phyloP scores from a whole-genome alignment of 2,797 vertebrate genomes.

The Myoxocephalus aenaeus region DNA sequence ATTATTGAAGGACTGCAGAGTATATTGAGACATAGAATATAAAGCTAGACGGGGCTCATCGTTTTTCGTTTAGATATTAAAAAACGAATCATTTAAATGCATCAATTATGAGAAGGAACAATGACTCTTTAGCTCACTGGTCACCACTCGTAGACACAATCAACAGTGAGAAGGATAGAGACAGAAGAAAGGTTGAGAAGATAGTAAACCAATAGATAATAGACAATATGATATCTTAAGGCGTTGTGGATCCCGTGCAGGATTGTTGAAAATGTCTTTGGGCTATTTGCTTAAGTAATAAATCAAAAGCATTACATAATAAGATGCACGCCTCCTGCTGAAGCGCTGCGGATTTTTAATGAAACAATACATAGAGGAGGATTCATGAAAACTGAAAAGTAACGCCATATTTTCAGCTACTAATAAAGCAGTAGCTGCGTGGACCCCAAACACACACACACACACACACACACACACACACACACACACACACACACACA shows the following conservation, averaged over 20 bases:
- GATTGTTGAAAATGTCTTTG: too few relatives aligned
- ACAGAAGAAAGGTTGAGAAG: too few relatives aligned
- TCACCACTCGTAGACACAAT: too few relatives aligned
- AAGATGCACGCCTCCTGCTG: background rate
- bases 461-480: slow-evolving; percentile 27
- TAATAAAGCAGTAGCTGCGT: background rate
- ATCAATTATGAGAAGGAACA: background rate
- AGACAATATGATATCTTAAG: too few relatives aligned
- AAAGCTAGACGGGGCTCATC: too few relatives aligned
- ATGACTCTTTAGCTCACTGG: background rate
- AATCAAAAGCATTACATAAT: background rate
- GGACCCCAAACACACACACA: background rate
- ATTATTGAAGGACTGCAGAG: too few relatives aligned
- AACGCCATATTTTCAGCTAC: background rate
- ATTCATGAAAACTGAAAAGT: background rate
- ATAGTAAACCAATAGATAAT: too few relatives aligned
- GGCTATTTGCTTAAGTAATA: background rate
- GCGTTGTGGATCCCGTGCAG: too few relatives aligned
- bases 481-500: slow-evolving; percentile 21
- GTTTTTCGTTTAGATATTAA: too few relatives aligned
- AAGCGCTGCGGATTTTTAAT: background rate
- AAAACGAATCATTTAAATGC: background rate
- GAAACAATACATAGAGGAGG: background rate
- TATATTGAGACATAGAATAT: too few relatives aligned
- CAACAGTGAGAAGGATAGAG: too few relatives aligned